A percentile compares a stretch with the other conserved stretches of the same genome.
Evolutionary conservation across 2,113 vertebrate genomes (phyloP).

Genomic region (Lepus americanus): DNA sequence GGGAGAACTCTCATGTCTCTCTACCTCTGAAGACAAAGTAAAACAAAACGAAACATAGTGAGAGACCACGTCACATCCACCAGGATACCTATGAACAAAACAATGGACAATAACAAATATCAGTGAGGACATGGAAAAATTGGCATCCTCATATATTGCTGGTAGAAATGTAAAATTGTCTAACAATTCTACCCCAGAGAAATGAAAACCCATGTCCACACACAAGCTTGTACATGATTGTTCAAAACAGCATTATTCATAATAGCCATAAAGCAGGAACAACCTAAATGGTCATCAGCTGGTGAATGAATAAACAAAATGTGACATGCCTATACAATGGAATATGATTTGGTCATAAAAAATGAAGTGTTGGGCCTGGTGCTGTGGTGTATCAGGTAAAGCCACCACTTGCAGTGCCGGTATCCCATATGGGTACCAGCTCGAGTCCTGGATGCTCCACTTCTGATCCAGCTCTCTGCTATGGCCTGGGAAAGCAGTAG

Average conservation of each 20-base stretch:
- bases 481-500: too few species aligned
- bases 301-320: conserved; percentile 5
- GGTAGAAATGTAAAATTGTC: not conserved
- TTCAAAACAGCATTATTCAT: not conserved
- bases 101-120: not conserved
- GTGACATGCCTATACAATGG: not conserved
- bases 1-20: too few species aligned
- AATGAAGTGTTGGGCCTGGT: not conserved
- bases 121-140: not conserved
- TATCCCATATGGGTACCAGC: too few species aligned
- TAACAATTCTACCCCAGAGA: not conserved
- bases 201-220: not conserved
- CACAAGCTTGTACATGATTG: not conserved
- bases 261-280: not conserved
- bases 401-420: too few species aligned
- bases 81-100: not conserved
- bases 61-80: not conserved
- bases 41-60: not conserved
- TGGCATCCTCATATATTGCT: not conserved
- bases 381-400: too few species aligned
- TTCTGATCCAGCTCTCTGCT: too few species aligned
- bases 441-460: too few species aligned
- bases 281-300: not conserved
- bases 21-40: too few species aligned
- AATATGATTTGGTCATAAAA: not conserved